Evolutionary conservation across 2,113 vertebrate genomes (phyloP).

Genomic region (Rissa tridactyla): DNA sequence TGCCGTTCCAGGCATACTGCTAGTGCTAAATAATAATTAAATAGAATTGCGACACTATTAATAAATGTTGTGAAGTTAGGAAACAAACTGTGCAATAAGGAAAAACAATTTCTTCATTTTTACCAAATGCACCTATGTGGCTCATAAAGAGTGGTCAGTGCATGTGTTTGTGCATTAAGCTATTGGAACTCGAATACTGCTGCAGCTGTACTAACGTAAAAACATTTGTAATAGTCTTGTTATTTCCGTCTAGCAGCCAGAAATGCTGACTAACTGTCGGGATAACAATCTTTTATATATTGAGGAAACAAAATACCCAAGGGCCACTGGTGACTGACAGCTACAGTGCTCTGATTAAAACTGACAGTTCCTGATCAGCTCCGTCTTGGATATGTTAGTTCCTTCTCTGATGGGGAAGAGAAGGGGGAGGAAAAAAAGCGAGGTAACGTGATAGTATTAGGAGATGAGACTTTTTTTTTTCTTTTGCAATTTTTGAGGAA

Average conservation of each 20-base stretch:
- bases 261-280: conserved; percentile 52
- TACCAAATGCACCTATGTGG: neutral
- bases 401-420: neutral
- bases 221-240: neutral
- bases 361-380: conserved; percentile 14
- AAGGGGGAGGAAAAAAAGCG: neutral
- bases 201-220: neutral
- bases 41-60: conserved; percentile 16
- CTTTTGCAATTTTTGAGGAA: neutral
- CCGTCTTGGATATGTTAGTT: neutral
- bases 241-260: conserved; percentile 14
- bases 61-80: neutral
- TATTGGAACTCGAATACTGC: neutral
- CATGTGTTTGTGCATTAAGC: neutral
- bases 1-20: neutral
- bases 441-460: neutral
- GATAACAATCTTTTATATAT: neutral
- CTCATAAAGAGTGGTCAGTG: neutral
- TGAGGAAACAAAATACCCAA: conserved; percentile 34
- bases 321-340: neutral
- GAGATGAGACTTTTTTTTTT: neutral
- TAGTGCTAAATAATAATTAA: conserved; percentile 35
- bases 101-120: neutral
- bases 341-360: neutral
- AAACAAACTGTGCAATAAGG: conserved; percentile 23